phyloP scores from a whole-genome alignment of 23 tunicate species.

The Oikopleura albicans region DNA sequence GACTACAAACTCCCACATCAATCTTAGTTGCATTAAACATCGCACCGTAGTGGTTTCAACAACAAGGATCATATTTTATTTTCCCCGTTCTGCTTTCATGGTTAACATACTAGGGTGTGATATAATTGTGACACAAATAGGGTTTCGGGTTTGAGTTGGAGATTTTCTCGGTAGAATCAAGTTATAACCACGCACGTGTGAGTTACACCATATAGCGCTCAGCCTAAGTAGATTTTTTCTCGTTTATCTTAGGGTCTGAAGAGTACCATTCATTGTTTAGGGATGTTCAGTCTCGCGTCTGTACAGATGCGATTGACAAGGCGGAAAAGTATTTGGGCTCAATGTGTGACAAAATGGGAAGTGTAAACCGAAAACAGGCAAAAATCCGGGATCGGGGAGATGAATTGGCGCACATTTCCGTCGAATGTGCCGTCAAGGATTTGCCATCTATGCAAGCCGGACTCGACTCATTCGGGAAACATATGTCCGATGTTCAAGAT shows the following conservation, averaged over 20 bases:
- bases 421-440: neutral
- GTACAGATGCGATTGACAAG: neutral
- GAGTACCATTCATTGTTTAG: neutral
- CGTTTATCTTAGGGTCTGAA: neutral
- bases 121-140: neutral
- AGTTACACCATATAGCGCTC: too few relatives aligned
- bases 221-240: neutral
- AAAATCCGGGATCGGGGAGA: neutral
- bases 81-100: too few relatives aligned
- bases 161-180: too few relatives aligned
- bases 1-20: too few relatives aligned
- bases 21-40: too few relatives aligned
- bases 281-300: neutral
- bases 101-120: too few relatives aligned
- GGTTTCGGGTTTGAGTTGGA: neutral
- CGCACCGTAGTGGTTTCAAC: too few relatives aligned
- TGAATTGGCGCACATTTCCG: neutral
- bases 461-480: neutral
- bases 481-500: neutral
- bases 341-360: neutral
- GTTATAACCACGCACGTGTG: too few relatives aligned
- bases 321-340: slow-evolving; percentile 6
- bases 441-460: neutral
- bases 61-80: too few relatives aligned
- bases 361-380: neutral